These are phyloP conservation scores for Tetragonula carbonaria DNA, from an alignment of 2,888 invertebrate species.

Conservation along the genomic window DNA sequence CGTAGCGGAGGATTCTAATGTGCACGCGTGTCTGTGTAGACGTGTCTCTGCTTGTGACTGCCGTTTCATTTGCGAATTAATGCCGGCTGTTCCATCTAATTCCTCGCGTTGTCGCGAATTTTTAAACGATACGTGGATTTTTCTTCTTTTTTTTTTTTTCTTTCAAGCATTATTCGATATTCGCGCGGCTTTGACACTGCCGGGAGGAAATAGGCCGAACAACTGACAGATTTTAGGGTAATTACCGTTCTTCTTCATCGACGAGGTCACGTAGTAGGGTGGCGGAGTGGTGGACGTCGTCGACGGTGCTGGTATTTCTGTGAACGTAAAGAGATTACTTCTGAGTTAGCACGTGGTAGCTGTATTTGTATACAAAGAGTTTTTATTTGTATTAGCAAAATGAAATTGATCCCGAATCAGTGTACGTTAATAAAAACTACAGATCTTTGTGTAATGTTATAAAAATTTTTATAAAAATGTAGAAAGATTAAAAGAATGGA, in stretches of 20 bases:
- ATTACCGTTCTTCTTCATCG: conserved; percentile 88
- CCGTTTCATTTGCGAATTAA: conserved; percentile 47
- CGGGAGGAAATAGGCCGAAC: conserved; percentile 29
- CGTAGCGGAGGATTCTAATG: background rate
- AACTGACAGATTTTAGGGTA: conserved; percentile 46
- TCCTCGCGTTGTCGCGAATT: conserved; percentile 45
- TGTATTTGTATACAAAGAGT: no score
- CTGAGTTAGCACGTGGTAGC: background rate
- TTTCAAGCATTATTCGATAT: no score
- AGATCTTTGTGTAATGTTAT: no score
- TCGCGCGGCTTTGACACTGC: no score
- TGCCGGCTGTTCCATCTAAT: conserved; percentile 57
- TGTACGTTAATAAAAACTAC: background rate
- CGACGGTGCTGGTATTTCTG: conserved; percentile 95
- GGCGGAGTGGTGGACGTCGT: conserved; percentile 89
- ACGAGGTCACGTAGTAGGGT: conserved; percentile 86
- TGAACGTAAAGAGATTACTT: conserved; percentile 48
- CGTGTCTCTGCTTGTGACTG: background rate
- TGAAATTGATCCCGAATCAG: conserved; percentile 5
- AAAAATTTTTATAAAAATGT: no score
- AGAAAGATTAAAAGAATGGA: no score
- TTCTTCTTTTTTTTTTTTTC: no score
- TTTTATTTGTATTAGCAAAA: background rate
- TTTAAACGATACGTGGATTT: conserved; percentile 15
- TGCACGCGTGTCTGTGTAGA: fast-evolving